Conservation (phyloP, 2,113 vertebrate species). For the Oryzias celebensis region DNA sequence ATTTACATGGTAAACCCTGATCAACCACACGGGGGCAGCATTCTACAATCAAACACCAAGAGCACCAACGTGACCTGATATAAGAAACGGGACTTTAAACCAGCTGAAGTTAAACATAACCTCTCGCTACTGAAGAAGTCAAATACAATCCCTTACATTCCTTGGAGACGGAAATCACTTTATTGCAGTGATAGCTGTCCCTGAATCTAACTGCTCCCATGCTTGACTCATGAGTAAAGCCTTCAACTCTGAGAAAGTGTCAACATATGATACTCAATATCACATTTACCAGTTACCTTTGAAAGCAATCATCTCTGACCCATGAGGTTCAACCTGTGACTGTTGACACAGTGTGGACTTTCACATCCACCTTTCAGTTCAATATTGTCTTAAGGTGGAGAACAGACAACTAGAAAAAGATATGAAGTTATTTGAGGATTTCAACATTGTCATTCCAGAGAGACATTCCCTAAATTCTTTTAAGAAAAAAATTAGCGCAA, state of each 20-base stretch:
- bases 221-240: slow-evolving; percentile 12
- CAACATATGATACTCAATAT: background rate
- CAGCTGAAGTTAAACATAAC: background rate
- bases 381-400: slow-evolving; percentile 63
- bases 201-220: background rate
- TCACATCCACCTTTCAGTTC: slow-evolving; percentile 45
- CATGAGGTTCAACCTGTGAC: slow-evolving; percentile 29
- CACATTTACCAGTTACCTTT: slow-evolving; percentile 1
- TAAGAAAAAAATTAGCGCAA: background rate
- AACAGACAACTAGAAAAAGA: slow-evolving; percentile 30
- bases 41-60: slow-evolving; percentile 26
- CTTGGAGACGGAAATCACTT: background rate
- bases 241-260: slow-evolving; percentile 7
- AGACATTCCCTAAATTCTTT: slow-evolving; percentile 1
- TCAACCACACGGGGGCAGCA: slow-evolving; percentile 68
- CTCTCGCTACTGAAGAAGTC: background rate
- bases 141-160: background rate
- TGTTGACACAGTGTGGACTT: slow-evolving; percentile 58
- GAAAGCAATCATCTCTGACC: slow-evolving; percentile 42
- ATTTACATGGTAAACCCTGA: background rate
- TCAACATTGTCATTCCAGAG: background rate
- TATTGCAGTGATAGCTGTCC: background rate
- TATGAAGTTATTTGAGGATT: slow-evolving; percentile 21
- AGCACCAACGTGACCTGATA: background rate
- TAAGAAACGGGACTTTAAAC: background rate